phyloP scores from a whole-genome alignment of 2,888 invertebrate species.

The Dasypogon diadema region DNA sequence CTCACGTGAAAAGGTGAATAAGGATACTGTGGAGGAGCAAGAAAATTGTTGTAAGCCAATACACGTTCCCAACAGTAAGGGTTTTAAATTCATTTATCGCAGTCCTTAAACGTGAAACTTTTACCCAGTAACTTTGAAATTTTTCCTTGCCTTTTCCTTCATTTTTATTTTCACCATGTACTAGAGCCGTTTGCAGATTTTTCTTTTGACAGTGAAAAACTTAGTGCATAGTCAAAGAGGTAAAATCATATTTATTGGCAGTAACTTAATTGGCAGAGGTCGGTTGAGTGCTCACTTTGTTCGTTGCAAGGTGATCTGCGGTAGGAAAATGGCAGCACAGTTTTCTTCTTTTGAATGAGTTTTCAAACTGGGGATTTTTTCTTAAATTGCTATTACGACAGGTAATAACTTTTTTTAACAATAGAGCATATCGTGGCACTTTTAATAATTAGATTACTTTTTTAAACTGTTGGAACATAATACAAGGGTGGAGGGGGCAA shows the following conservation, averaged over 20 bases:
- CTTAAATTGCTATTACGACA: no score
- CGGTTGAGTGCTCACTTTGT: no score
- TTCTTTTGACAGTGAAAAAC: not conserved
- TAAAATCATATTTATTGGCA: conserved; percentile 8
- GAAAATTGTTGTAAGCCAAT: conserved; percentile 47
- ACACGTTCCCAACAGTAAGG: conserved; percentile 32
- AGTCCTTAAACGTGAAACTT: conserved; percentile 45
- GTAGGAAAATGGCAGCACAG: no score
- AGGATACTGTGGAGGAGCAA: conserved; percentile 12
- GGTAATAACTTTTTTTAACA: no score
- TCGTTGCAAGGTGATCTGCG: no score
- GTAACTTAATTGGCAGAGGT: conserved; percentile 7
- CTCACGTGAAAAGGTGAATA: conserved; percentile 42
- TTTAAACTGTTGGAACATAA: no score
- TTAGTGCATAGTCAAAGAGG: not conserved
- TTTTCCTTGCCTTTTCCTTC: conserved; percentile 15
- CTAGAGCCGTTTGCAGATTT: not conserved
- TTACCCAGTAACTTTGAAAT: conserved; percentile 16
- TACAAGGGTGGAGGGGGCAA: no score
- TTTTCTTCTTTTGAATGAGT: no score
- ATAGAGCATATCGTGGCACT: no score
- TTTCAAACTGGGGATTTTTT: no score
- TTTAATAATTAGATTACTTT: no score
- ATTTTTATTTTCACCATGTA: not conserved
- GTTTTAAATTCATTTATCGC: conserved; percentile 47